Base-by-base conservation (phyloP, 2,888 invertebrate genomes). In the Dasysyrphus albostriatus region DNA sequence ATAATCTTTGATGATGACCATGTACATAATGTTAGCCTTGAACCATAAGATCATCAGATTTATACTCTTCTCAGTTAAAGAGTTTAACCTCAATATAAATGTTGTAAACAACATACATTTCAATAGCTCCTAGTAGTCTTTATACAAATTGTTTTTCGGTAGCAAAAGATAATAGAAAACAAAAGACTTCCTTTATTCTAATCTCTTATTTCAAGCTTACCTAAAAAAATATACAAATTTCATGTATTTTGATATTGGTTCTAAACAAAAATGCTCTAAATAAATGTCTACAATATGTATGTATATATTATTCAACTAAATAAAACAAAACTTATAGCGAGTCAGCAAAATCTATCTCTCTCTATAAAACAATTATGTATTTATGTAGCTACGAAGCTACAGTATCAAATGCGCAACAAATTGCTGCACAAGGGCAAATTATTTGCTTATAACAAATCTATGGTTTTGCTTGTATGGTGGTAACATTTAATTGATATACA, bases 371-470 rank as follows among this genome's bases (percentile, higher is more conserved):
- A 24, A 24, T 24, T 47, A 8, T 47, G 2, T 32, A 32, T 32
- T n/a, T 32, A 32, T 32, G 32, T 32, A 32, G 32, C 32, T 3
- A 32, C 32, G 7, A 32, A 32, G 24, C 24, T 24, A 24, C 24
- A 24, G 24, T 24, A 32, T 32, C 32, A 32, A 24, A 12, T 51
- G 51, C 51, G 24, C 54, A 54, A 32, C n/a, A 54, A 54, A 54
- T 54, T n/a, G 3, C n/a, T 32, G n/a, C 37, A 16, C 58, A 58
- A 58, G 58, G 58, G 16, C 58, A 58, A 58, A 58, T 58, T 58
- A 58, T 58, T 58, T 58, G 34, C 16, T 58, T 37, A 16, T 58
- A 58, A 29, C 24, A 5, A 14, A 61, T 16, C 5, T 5, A 39
- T 37, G 37, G 59, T 19, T 42, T 61, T 24, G 8, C 8, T 61